Evolutionary conservation across 1,140 invertebrate species (phyloP).

Genomic region (Microplitis mediator): DNA sequence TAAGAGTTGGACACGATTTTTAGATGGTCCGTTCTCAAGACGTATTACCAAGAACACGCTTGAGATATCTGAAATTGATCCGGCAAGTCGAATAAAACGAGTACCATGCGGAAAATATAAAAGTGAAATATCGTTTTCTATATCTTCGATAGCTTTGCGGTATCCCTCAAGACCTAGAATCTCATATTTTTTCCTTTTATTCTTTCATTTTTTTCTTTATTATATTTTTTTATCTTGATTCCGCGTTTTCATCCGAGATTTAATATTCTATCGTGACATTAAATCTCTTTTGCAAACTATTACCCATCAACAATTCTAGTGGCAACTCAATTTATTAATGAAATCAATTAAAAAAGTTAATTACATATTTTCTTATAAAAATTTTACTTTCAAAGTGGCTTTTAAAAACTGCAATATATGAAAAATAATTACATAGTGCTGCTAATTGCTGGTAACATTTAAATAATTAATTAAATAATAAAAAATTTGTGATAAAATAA

Average conservation of each 20-base stretch:
- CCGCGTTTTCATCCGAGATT: not conserved
- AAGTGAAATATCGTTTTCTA: constrained; percentile 24
- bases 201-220: not conserved
- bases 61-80: constrained; percentile 29
- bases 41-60: constrained; percentile 20
- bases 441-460: too few species aligned
- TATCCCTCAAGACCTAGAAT: not conserved
- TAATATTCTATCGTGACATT: not conserved
- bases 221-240: not conserved
- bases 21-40: constrained; percentile 18
- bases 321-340: too few species aligned
- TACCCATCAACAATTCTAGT: too few species aligned
- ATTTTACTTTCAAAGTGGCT: too few species aligned
- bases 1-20: not conserved
- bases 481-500: not conserved
- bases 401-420: not conserved
- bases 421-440: not conserved
- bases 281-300: too few species aligned
- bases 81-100: constrained; percentile 15
- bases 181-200: not conserved
- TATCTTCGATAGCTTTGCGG: constrained; percentile 11
- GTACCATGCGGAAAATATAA: constrained; percentile 30
- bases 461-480: not conserved
- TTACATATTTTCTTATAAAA: too few species aligned
- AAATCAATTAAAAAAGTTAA: too few species aligned